Evolutionary conservation across 2,888 invertebrate species (phyloP), one percentile per base, ranked within the genome.

Genomic region (Leucoma salicis): DNA sequence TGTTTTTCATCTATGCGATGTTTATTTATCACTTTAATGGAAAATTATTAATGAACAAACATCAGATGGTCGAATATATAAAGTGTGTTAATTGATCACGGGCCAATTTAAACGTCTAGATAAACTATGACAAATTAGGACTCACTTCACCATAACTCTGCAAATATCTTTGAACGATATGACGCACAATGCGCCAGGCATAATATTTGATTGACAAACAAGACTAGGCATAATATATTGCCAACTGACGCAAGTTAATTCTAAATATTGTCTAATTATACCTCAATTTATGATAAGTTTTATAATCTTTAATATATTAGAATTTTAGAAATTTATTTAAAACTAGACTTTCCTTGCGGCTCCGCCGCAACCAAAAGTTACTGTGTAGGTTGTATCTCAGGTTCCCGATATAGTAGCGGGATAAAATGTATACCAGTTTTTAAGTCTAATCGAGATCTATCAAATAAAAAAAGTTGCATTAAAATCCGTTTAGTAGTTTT

Each of bases 81-180:
- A 57, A 51, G 59, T 59, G 25, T 31, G 31, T 18, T 42, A 47
- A 76, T 78, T 69, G 67, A 78, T 78, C 69, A 75, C 58, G 53
- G 63, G 57, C 67, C 56, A 70, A 76, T 74, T 73, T 72, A 73
- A 70, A 71, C 71, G 75, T 74, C 74, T 57, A 74, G 80, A 84
- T 83, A 80, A 79, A 72, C 74, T 64, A 60, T 84, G 83, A 82
- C 74, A 78, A 79, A 82, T 83, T 79, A 74, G 70, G 55, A 71
- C 67, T 65, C 71, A 78, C 77, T 32, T 75, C 74, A 71, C 66
- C 66, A 61, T 64, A 69, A 71, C 74, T 71, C 57, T 66, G 71
- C 68, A 78, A 79, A 78, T 74, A 74, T 69, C 57, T 63, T 64
- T 48, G 56, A 58, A 53, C 54, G 48, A 46, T 53, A 48, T 84